Evolutionary conservation across 2,797 vertebrate species (phyloP), one percentile per base, ranked within the genome.

Genomic region (Oophaga sylvatica): DNA sequence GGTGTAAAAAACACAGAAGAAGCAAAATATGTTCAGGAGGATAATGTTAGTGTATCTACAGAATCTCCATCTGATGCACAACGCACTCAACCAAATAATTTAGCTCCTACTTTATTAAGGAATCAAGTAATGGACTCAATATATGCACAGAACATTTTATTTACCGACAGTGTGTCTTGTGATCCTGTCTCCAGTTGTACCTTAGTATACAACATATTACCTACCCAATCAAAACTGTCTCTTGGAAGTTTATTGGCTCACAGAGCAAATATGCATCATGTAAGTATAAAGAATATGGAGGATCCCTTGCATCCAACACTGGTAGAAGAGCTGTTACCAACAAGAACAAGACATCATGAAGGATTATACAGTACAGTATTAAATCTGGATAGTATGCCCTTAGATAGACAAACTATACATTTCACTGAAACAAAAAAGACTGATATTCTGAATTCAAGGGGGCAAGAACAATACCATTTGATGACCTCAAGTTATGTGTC

Each of bases 1-100:
- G 87, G 86, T 87, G 90, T 92, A 67, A 87, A 89, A 62, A 91
- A 31, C 80, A 48, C 89, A 26, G 86, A 92, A 87, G 89, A 90
- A 76, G 0, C 78, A 10, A 85, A 76, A 83, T 80, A 85, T 73
- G 29, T 20, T 73, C 88, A 88, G 91, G 31, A 91, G 80, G 19
- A 11, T 77, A 48, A 87, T 7, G 5, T 20, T 70, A 87, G 76
- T 5, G 35, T 75, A 76, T 90, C 70, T 80, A 65, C 86, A 80
- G 26, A 65, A 65, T 60, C 89, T 87, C 89, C 83, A 81, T 26
- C 84, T 82, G 60, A 84, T 57, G 71, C 5, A 85, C 80, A 56
- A 76, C 87, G 22, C 6, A 80, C 59, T 84, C 81, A 91, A n/a
- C 65, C 86, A 20, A n/a, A 81, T 53, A 83, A n/a, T 81, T 84